Percentiles rank a stretch among this genome's conserved stretches.
Conservation (phyloP, 2,888 invertebrate genomes). For the Caenorhabditis virilis region DNA sequence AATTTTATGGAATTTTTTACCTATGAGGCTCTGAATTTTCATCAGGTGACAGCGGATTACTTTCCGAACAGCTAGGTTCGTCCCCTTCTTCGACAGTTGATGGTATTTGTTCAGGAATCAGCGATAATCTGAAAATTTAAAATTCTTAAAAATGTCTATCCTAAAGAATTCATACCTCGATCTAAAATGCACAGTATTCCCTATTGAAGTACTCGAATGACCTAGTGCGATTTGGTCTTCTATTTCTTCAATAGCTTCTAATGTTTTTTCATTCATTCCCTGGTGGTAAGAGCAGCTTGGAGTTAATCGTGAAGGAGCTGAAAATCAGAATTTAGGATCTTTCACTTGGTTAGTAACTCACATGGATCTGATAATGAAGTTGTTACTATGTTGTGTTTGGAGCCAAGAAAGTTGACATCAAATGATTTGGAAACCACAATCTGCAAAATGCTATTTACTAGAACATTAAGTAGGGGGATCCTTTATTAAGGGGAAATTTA, state of each 20-base stretch:
- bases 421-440: constrained; percentile 56
- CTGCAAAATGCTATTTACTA: too few species aligned
- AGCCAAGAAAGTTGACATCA: constrained; percentile 40
- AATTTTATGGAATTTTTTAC: too few species aligned
- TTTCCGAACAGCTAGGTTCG: constrained; percentile 27
- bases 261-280: constrained; percentile 5
- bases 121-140: constrained; percentile 39
- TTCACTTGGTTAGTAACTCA: neutral
- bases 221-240: constrained; percentile 49
- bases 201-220: constrained; percentile 13
- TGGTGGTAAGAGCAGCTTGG: constrained; percentile 2
- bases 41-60: constrained; percentile 15
- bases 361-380: neutral
- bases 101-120: constrained; percentile 54
- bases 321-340: neutral
- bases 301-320: constrained; percentile 12
- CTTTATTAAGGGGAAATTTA: too few species aligned
- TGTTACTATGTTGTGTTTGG: neutral
- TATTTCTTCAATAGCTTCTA: constrained; percentile 57
- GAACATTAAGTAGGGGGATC: too few species aligned
- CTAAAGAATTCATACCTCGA: constrained; percentile 36
- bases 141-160: neutral
- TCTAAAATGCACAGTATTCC: constrained; percentile 49
- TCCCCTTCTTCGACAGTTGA: constrained; percentile 54
- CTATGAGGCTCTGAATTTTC: constrained; percentile 8